Evolutionary conservation across 2,888 invertebrate species (phyloP).

Genomic region (Sabatieria punctata): DNA sequence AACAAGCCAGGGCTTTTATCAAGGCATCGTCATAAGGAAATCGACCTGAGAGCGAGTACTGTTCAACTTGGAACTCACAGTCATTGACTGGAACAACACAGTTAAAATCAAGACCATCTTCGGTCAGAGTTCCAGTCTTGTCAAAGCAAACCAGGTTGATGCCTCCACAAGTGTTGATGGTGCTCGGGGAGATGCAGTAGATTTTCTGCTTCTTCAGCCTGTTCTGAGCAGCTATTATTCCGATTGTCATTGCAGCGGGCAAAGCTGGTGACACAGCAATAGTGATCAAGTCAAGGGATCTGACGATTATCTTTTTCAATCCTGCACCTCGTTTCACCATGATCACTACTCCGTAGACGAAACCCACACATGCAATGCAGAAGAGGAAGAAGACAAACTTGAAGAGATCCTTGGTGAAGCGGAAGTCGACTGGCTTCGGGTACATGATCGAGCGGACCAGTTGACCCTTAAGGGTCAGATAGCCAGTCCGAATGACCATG

Average conservation of each 20-base stretch:
- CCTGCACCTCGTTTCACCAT: constrained; percentile 45
- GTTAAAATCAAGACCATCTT: constrained; percentile 67
- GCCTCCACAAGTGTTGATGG: constrained; percentile 68
- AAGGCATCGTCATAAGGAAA: constrained; percentile 37
- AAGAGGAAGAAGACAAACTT: constrained; percentile 60
- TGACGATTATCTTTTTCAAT: constrained; percentile 20
- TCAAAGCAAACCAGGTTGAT: constrained; percentile 57
- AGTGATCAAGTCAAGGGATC: constrained; percentile 64
- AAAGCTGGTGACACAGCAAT: constrained; percentile 87
- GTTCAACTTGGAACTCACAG: not conserved
- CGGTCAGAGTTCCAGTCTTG: constrained; percentile 69
- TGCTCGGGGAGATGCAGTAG: constrained; percentile 75
- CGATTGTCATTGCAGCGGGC: constrained; percentile 91
- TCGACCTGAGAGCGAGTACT: not conserved
- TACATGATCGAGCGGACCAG: constrained; percentile 84
- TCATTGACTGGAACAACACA: constrained; percentile 6
- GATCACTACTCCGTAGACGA: constrained; percentile 65
- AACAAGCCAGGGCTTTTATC: constrained; percentile 41
- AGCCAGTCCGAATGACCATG: constrained; percentile 54
- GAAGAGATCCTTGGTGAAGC: constrained; percentile 45
- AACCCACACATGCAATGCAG: constrained; percentile 58
- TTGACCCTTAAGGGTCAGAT: constrained; percentile 46
- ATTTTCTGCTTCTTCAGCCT: constrained; percentile 59
- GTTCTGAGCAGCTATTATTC: constrained; percentile 69
- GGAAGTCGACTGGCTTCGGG: constrained; percentile 82